These are phyloP conservation scores for Stichodactyla mertensii DNA, from an alignment of 64 coral and sea anemone genomes.

Conservation along the genomic window DNA sequence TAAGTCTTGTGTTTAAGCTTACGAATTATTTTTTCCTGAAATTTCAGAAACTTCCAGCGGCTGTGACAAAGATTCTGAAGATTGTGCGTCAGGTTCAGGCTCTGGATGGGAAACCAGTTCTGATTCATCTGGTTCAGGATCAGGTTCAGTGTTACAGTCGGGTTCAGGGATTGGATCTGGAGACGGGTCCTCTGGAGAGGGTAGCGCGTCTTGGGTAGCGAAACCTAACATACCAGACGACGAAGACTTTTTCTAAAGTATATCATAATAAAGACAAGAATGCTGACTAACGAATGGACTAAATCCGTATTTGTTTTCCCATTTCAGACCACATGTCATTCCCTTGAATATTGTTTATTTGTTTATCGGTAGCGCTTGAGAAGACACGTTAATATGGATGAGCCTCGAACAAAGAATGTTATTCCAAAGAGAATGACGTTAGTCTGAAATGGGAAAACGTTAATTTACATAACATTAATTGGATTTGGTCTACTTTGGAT, in stretches of 20 bases:
- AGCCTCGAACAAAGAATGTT: no score
- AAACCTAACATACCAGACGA: slow-evolving; percentile 9
- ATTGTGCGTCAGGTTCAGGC: slow-evolving; percentile 27
- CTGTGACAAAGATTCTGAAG: neutral
- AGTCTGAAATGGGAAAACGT: no score
- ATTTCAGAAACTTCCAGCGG: neutral
- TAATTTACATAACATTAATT: no score
- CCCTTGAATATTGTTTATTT: no score
- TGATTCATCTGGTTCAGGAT: neutral
- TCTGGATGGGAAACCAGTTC: slow-evolving; percentile 19
- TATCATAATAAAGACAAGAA: neutral
- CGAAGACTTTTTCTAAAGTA: slow-evolving; percentile 5
- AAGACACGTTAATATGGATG: no score
- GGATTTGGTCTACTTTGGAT: no score
- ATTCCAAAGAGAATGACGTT: no score
- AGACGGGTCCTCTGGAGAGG: neutral
- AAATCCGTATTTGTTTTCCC: no score
- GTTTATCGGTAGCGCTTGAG: no score
- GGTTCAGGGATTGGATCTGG: slow-evolving; percentile 22
- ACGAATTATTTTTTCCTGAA: neutral
- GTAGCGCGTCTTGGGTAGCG: neutral
- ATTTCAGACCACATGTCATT: no score
- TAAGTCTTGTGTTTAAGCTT: neutral
- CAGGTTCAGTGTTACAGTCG: neutral
- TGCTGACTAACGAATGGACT: no score